Conservation (phyloP, 2,888 invertebrate genomes). For the Drosophila parthenogenetica region DNA sequence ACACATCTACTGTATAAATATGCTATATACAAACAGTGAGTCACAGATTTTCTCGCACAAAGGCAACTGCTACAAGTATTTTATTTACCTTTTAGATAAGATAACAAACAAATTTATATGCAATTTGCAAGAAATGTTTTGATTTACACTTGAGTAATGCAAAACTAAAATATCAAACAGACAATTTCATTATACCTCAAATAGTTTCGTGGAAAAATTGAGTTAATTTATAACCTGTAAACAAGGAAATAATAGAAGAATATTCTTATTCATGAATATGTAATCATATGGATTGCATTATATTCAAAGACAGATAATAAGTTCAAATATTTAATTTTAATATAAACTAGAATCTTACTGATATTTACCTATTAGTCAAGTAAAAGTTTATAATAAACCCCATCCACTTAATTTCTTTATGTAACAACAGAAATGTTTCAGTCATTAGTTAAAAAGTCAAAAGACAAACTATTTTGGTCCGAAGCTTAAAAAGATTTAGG, state of each 20-base stretch:
- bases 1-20: not conserved
- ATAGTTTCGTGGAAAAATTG: not conserved
- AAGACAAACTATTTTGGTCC: not conserved
- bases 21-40: not conserved
- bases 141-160: not conserved
- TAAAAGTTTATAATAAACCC: not conserved
- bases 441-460: no score
- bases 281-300: not conserved
- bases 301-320: not conserved
- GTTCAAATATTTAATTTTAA: no score
- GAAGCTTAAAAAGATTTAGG: not conserved
- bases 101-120: not conserved
- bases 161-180: not conserved
- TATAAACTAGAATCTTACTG: not conserved
- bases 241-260: not conserved
- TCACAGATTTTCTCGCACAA: not conserved
- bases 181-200: not conserved
- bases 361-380: not conserved
- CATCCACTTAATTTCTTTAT: not conserved
- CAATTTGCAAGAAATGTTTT: conserved; percentile 1
- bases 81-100: conserved; percentile 12
- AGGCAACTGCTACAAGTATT: not conserved
- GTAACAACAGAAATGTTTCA: no score
- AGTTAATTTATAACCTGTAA: not conserved
- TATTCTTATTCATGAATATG: not conserved